Conservation (phyloP, 1,140 invertebrate species). For the Habropoda laboriosa region DNA sequence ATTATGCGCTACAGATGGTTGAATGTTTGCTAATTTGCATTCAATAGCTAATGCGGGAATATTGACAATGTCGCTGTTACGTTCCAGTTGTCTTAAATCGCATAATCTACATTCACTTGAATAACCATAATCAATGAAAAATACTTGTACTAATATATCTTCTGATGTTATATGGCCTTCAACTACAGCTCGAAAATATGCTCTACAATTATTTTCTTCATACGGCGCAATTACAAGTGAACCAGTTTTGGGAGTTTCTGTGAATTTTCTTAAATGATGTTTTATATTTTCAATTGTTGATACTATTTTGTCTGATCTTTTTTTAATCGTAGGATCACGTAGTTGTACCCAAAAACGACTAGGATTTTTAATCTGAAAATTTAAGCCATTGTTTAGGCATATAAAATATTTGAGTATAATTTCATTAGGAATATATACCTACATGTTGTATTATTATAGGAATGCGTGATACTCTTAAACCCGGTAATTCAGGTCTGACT, state of each 20-base stretch:
- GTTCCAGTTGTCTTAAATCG: conserved; percentile 59
- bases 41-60: conserved; percentile 86
- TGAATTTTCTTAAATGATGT: neutral
- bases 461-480: conserved; percentile 80
- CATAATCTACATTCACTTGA: conserved; percentile 73
- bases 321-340: conserved; percentile 73
- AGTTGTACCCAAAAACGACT: conserved; percentile 85
- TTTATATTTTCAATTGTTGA: conserved; percentile 13
- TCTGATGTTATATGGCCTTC: conserved; percentile 48
- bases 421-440: conserved; percentile 54
- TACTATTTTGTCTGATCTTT: conserved; percentile 66
- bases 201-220: conserved; percentile 51
- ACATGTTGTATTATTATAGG: conserved; percentile 80
- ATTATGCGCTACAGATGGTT: conserved; percentile 84
- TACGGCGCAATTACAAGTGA: conserved; percentile 74
- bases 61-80: conserved; percentile 55
- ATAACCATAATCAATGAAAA: conserved; percentile 92
- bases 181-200: conserved; percentile 77
- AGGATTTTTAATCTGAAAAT: conserved; percentile 81
- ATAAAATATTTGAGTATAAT: neutral
- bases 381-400: neutral
- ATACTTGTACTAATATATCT: conserved; percentile 79
- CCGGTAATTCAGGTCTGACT: conserved; percentile 78
- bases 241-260: conserved; percentile 50
- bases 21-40: conserved; percentile 86